Conservation (phyloP, 2,888 invertebrate genomes). For the Plagiodera versicolora region DNA sequence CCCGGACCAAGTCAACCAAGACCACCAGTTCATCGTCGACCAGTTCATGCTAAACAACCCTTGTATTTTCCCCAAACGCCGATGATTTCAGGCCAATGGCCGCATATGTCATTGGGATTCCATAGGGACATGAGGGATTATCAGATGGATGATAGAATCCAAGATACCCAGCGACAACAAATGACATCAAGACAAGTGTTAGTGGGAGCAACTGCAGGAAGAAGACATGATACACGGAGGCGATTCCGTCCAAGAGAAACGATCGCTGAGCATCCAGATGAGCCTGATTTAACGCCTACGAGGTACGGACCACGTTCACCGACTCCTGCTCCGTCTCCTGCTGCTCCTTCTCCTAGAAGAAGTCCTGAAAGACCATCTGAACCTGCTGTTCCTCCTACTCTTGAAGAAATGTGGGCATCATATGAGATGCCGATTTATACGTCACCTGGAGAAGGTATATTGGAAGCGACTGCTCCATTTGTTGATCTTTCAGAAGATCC, state of each 20-base stretch:
- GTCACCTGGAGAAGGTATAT: conserved; percentile 6
- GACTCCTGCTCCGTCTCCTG: background rate
- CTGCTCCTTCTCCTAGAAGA: background rate
- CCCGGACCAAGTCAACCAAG: background rate
- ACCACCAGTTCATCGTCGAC: conserved; percentile 7
- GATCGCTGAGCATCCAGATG: conserved; percentile 9
- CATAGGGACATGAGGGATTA: background rate
- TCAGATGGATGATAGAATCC: conserved; percentile 9
- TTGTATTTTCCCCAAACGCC: conserved; percentile 23
- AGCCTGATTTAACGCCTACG: conserved; percentile 8
- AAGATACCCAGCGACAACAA: conserved; percentile 3
- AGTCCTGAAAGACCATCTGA: background rate
- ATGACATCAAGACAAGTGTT: conserved; percentile 6
- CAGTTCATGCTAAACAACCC: conserved; percentile 14
- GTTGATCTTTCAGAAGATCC: background rate
- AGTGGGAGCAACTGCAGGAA: conserved; percentile 13
- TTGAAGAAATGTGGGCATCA: background rate
- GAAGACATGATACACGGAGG: background rate
- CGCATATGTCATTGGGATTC: background rate
- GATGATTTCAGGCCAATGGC: conserved; percentile 13
- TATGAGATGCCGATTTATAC: conserved; percentile 5
- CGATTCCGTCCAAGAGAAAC: conserved; percentile 6
- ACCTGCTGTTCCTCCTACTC: background rate
- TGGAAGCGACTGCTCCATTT: conserved; percentile 2
- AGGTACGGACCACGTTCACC: conserved; percentile 6